Evolutionary conservation across 2,113 vertebrate species (phyloP), one percentile per base, ranked within the genome.

Genomic region (Apodemus speciosus): DNA sequence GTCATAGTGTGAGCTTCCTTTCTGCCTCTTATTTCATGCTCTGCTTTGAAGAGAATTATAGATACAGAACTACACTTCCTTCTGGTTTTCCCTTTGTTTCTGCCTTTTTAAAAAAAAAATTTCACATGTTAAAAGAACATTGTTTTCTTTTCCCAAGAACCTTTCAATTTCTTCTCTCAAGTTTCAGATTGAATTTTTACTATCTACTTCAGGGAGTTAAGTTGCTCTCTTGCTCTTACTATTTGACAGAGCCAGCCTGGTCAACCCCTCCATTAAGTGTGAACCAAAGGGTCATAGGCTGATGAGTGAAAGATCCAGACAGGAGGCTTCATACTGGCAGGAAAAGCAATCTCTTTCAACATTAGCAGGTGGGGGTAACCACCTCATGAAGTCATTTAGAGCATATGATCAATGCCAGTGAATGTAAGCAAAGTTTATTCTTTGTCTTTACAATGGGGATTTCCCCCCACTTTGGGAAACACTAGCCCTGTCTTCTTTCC

Each of bases 161-260:
- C 16, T 72, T 94, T 92, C 81, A 92, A 88, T 85, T 71, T 77
- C 79, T 85, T 92, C 86, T 91, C 35, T 76, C 58, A 83, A 56
- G 9, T 53, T 81, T 25, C 46, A 89, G 49, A 81, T 3, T 80
- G 75, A 92, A 92, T 89, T 94, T 68, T 92, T 51, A 58, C 40
- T 85, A 86, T 75, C 75, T 35, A 90, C 75, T 84, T 56, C 14
- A 9, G 43, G 43, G 25, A 86, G n/a, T 49, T 71, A 87, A 85
- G 10, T 53, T 93, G 64, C 77, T 27, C 35, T 91, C 85, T 25
- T 91, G 8, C 40, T 83, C 11, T 83, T 91, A 27, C 53, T 83
- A 1, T 80, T 93, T 73, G 91, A 87, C 35, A 95, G n/a, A 92
- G 30, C 91, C 90, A 86, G 38, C 27, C 43, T 94, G 83, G 66